Evolutionary conservation across 2,113 vertebrate species (phyloP), one percentile per base, ranked within the genome.

Genomic region (Plestiodon gilberti): DNA sequence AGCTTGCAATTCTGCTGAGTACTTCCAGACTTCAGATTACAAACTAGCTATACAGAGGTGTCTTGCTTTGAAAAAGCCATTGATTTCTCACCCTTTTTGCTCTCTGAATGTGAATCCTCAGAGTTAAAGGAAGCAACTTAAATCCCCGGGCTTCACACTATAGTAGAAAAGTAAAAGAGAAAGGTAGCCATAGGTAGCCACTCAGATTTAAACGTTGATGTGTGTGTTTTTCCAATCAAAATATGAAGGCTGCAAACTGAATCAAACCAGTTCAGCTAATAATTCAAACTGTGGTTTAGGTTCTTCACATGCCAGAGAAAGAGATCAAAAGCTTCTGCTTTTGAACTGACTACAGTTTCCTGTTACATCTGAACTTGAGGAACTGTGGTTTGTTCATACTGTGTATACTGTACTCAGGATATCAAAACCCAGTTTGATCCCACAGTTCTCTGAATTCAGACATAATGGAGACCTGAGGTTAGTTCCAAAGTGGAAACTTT

Each of bases 101-200:
- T 91, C 89, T 87, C 55, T 78, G 59, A 78, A 40, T 30, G 73
- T 38, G 52, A 61, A 78, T 73, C 30, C 76, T 83, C 30, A 71
- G 30, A 20, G 18, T 23, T 73, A 25, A 15, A 83, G 4, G 17
- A 30, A 65, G 81, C 43, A 70, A 52, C 28, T 81, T 40, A 82
- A 83, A 65, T 81, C 22, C 75, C 0, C 87, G 59, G 3, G 38
- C 57, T 48, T 35, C 35, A 38, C 57, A 80, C 59, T 48, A 87
- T 48, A 87, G 10, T 71, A 78, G 67, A 62, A 75, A 35, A 23
- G 20, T 77, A 73, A 57, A 85, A 59, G 11, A 71, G 80, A 73
- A 82, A 61, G 8, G 18, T 74, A 35, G 14, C 65, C 22, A 89
- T 17, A n/a, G 17, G 75, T 74, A 43, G 15, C 18, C 18, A 81